Percentiles rank a stretch among this genome's conserved stretches.
Conservation (phyloP, 2,888 invertebrate genomes). For the Tholera decimalis region DNA sequence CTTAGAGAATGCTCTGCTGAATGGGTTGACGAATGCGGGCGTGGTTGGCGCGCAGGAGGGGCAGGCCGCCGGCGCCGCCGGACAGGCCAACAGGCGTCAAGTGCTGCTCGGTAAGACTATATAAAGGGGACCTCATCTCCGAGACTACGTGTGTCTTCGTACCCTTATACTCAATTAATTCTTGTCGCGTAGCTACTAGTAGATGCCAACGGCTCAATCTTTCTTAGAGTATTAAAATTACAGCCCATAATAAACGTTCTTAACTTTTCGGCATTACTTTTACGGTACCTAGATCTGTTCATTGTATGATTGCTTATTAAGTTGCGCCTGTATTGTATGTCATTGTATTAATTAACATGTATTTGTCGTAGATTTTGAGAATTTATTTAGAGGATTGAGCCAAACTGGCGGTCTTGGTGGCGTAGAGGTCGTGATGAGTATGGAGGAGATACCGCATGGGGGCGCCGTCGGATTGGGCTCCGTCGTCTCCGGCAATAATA, state of each 20-base stretch:
- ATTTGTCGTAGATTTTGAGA: constrained; percentile 79
- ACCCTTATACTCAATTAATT: constrained; percentile 11
- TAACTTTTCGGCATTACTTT: constrained; percentile 29
- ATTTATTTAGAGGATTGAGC: constrained; percentile 76
- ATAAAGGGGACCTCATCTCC: constrained; percentile 23
- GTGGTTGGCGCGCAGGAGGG: constrained; percentile 46
- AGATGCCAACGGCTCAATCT: constrained; percentile 51
- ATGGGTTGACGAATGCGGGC: constrained; percentile 66
- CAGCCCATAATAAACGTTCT: neutral
- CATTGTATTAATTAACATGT: constrained; percentile 45
- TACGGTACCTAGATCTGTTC: constrained; percentile 12
- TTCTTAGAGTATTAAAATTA: constrained; percentile 43
- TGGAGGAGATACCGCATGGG: constrained; percentile 79
- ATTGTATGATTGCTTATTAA: constrained; percentile 24
- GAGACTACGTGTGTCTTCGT: constrained; percentile 34
- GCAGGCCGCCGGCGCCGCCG: constrained; percentile 37
- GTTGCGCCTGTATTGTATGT: constrained; percentile 21
- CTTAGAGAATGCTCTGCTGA: constrained; percentile 73
- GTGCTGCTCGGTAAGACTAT: constrained; percentile 73
- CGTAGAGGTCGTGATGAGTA: constrained; percentile 83
- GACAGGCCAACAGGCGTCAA: constrained; percentile 70
- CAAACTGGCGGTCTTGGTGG: constrained; percentile 72
- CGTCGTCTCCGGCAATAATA: constrained; percentile 41
- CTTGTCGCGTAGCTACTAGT: constrained; percentile 23
- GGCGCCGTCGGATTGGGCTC: constrained; percentile 59